phyloP scores from a whole-genome alignment of 2,797 vertebrate species.

The Xiphorhynchus erythropygius region DNA sequence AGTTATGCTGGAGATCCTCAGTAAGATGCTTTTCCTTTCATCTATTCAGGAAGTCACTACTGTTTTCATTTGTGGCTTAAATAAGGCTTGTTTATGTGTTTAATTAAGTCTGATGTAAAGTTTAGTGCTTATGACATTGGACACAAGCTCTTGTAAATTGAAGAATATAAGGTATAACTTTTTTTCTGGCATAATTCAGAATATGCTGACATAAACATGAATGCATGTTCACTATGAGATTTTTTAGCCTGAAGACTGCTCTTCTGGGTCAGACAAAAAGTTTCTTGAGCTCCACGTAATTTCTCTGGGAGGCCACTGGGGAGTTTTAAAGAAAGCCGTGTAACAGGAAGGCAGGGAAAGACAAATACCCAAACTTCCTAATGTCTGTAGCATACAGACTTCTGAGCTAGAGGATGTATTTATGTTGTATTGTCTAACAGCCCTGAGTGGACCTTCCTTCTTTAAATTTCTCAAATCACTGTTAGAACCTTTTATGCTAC shows the following conservation, averaged over 20 bases:
- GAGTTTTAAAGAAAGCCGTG: rapidly evolving
- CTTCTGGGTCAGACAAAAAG: neutral
- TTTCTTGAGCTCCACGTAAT: rapidly evolving
- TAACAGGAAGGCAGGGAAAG: neutral
- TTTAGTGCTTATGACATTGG: neutral
- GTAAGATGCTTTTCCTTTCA: conserved; percentile 82
- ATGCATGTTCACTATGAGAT: neutral
- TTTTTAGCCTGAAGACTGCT: neutral
- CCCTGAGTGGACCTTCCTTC: neutral
- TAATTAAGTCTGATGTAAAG: neutral
- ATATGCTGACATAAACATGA: neutral
- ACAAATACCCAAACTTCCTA: neutral
- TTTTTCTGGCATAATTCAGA: neutral
- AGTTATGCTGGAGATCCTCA: conserved; percentile 99
- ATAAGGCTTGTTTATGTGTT: neutral
- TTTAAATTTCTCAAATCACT: neutral
- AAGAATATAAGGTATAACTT: neutral
- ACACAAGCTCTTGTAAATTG: neutral
- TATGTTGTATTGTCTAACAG: neutral
- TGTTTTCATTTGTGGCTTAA: neutral
- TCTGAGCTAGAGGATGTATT: neutral
- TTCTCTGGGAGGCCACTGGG: neutral
- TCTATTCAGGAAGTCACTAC: conserved; percentile 17
- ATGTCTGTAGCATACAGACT: neutral
- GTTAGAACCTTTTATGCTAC: neutral